phyloP scores from a whole-genome alignment of 2,888 invertebrate genomes.

The Scrobipalpa atriplicella region DNA sequence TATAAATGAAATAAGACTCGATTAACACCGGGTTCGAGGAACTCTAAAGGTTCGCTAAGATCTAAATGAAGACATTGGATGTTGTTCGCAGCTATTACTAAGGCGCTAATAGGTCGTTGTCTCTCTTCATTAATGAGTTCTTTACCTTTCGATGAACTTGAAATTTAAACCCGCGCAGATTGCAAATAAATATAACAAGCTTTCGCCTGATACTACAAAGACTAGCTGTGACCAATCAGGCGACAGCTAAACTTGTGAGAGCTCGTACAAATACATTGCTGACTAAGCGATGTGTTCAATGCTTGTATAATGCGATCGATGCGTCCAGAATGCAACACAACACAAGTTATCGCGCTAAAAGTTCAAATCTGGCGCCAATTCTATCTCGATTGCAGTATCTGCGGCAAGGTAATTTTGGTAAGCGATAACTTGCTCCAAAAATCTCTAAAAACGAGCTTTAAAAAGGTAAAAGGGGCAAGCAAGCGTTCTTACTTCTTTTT shows the following conservation, averaged over 20 bases:
- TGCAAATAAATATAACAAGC: constrained; percentile 77
- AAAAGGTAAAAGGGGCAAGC: constrained; percentile 82
- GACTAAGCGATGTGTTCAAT: constrained; percentile 78
- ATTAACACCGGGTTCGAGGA: constrained; percentile 40
- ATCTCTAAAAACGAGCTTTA: constrained; percentile 80
- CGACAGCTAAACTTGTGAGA: constrained; percentile 70
- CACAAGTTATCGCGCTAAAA: constrained; percentile 77
- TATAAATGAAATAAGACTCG: constrained; percentile 23
- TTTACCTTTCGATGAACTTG: constrained; percentile 18
- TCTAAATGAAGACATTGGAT: constrained; percentile 40
- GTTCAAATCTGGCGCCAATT: constrained; percentile 60
- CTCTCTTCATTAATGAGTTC: constrained; percentile 27
- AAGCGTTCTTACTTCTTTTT: constrained; percentile 97
- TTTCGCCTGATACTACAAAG: constrained; percentile 60
- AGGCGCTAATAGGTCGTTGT: constrained; percentile 15
- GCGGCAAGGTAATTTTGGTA: constrained; percentile 62
- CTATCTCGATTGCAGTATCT: constrained; percentile 47
- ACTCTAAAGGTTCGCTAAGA: constrained; percentile 45
- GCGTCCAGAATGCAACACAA: constrained; percentile 65
- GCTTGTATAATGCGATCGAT: constrained; percentile 71
- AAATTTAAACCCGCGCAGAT: constrained; percentile 36
- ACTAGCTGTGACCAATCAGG: constrained; percentile 62
- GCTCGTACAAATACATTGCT: constrained; percentile 60
- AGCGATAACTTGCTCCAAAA: constrained; percentile 79
- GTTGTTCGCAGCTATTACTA: constrained; percentile 26